Evolutionary conservation across 2,797 vertebrate species (phyloP).

Genomic region (Pantherophis vulpinus): DNA sequence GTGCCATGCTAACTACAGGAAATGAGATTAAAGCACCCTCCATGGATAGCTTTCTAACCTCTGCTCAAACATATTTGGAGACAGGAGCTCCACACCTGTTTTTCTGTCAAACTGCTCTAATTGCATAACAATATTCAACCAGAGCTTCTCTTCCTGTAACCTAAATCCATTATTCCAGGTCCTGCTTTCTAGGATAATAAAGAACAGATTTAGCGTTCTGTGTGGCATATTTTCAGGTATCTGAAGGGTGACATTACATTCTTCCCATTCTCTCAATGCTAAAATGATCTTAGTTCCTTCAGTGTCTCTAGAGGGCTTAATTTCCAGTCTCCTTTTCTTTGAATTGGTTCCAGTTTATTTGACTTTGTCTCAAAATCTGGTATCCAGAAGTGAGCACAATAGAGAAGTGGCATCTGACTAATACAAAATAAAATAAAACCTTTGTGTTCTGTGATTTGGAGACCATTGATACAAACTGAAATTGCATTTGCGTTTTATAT

Average conservation of each 20-base stretch:
- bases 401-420: not conserved
- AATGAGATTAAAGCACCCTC: not conserved
- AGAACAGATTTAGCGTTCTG: not conserved
- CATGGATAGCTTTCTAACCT: not conserved
- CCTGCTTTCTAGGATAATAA: not conserved
- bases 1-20: not conserved
- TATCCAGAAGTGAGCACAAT: not conserved
- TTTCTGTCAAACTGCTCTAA: not conserved
- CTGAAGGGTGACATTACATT: not conserved
- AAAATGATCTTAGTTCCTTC: not conserved
- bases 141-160: not conserved
- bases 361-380: not conserved
- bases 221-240: not conserved
- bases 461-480: not conserved
- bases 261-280: not conserved
- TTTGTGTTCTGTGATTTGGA: not conserved
- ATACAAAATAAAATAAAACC: not conserved
- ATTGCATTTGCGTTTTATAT: not conserved
- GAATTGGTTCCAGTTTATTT: not conserved
- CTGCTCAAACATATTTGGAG: not conserved
- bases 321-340: not conserved
- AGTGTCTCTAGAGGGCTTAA: not conserved
- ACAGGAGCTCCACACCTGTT: not conserved
- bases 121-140: not conserved
- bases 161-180: not conserved